Conservation (phyloP, 1,140 invertebrate genomes). For the Drosophila tristis region DNA sequence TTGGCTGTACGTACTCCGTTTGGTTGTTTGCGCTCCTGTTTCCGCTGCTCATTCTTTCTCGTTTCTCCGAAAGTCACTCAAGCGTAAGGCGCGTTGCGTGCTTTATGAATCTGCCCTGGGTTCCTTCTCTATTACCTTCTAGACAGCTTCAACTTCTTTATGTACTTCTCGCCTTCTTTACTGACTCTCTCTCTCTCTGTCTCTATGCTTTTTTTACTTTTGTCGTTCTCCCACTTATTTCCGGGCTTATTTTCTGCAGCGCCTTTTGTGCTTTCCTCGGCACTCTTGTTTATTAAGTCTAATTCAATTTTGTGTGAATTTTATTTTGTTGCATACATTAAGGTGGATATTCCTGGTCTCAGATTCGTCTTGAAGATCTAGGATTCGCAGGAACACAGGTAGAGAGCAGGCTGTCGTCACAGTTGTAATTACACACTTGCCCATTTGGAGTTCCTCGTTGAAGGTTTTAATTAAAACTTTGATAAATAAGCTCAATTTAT, state of each 20-base stretch:
- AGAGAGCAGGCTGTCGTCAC: conserved; percentile 33
- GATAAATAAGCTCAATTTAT: conserved; percentile 82
- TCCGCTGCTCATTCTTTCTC: conserved; percentile 15
- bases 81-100: conserved; percentile 66
- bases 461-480: conserved; percentile 83
- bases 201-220: too few relatives aligned
- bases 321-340: conserved; percentile 76
- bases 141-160: conserved; percentile 41
- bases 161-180: background rate
- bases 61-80: conserved; percentile 55
- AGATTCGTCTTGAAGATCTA: background rate
- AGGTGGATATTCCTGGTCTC: conserved; percentile 16
- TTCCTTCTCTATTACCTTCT: conserved; percentile 62
- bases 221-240: conserved; percentile 19
- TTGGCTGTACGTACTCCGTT: conserved; percentile 8
- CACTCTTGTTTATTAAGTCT: conserved; percentile 73
- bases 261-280: conserved; percentile 48
- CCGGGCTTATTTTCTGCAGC: conserved; percentile 58
- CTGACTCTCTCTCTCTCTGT: background rate
- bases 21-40: conserved; percentile 40
- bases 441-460: conserved; percentile 60
- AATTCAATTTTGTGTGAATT: conserved; percentile 78
- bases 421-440: conserved; percentile 79
- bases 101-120: conserved; percentile 67
- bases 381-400: conserved; percentile 17